Evolutionary conservation across 1,140 invertebrate genomes (phyloP).

Genomic region (Notospermus geniculatus): DNA sequence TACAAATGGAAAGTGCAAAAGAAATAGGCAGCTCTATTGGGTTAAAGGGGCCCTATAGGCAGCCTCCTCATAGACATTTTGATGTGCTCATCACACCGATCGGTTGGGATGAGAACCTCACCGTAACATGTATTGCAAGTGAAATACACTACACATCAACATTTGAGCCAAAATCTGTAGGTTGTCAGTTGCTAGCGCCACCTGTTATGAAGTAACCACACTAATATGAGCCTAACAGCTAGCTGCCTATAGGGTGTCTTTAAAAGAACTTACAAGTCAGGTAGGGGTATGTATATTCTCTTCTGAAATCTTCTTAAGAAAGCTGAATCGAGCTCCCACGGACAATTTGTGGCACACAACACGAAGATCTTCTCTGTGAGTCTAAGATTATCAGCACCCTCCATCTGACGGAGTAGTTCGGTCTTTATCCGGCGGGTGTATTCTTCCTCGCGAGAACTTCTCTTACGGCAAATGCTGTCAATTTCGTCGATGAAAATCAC

Average conservation of each 20-base stretch:
- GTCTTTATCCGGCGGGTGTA: slow-evolving; percentile 61
- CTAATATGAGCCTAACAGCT: too few relatives aligned
- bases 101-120: too few relatives aligned
- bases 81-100: too few relatives aligned
- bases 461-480: slow-evolving; percentile 61
- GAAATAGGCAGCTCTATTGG: too few relatives aligned
- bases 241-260: neutral
- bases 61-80: too few relatives aligned
- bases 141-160: too few relatives aligned
- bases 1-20: too few relatives aligned
- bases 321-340: slow-evolving; percentile 66
- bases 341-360: slow-evolving; percentile 66
- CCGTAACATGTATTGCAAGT: too few relatives aligned
- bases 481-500: slow-evolving; percentile 65
- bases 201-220: too few relatives aligned
- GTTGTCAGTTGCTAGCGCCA: too few relatives aligned
- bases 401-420: slow-evolving; percentile 61
- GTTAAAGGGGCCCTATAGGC: too few relatives aligned
- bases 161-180: too few relatives aligned
- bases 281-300: slow-evolving; percentile 62
- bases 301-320: slow-evolving; percentile 64
- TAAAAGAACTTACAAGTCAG: slow-evolving; percentile 55
- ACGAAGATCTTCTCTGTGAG: slow-evolving; percentile 53
- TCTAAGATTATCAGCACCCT: slow-evolving; percentile 50
- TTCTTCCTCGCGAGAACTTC: slow-evolving; percentile 59